Conservation (phyloP, 53 echinoderm and acorn worm species). For the Apostichopus leukothele region DNA sequence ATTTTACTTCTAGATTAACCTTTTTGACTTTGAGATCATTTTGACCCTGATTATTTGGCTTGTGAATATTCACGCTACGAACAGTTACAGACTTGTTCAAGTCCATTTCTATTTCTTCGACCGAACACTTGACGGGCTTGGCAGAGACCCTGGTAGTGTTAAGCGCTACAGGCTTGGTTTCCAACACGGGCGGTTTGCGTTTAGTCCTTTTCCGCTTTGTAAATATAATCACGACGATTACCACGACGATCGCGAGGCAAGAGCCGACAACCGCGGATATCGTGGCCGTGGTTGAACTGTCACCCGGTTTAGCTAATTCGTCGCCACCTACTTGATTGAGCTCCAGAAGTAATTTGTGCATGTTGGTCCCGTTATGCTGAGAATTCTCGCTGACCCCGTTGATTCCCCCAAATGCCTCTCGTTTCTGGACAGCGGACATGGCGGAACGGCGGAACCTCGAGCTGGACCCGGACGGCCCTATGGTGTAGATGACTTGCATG, state of each 20-base stretch:
- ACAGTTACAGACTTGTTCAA: slow-evolving; percentile 86
- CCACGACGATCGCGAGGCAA: slow-evolving; percentile 53
- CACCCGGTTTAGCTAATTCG: neutral
- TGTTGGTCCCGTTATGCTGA: slow-evolving; percentile 92
- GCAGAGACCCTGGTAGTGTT: slow-evolving; percentile 54
- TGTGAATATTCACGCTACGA: slow-evolving; percentile 82
- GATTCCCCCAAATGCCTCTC: slow-evolving; percentile 44
- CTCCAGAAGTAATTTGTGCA: slow-evolving; percentile 74
- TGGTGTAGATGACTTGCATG: slow-evolving; percentile 97
- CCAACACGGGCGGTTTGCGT: slow-evolving; percentile 32
- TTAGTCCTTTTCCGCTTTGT: slow-evolving; percentile 48
- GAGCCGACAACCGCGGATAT: slow-evolving; percentile 37
- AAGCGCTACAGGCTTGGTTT: slow-evolving; percentile 45
- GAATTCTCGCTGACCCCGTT: slow-evolving; percentile 58
- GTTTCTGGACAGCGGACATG: slow-evolving; percentile 70
- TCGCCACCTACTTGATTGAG: slow-evolving; percentile 36
- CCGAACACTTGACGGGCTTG: slow-evolving; percentile 48
- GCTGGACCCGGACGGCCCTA: slow-evolving; percentile 75
- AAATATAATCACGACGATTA: slow-evolving; percentile 52
- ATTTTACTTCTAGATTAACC: slow-evolving; percentile 90
- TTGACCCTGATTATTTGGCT: slow-evolving; percentile 70
- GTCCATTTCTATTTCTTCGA: slow-evolving; percentile 79
- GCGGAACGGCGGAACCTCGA: slow-evolving; percentile 76
- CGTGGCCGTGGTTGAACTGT: neutral
- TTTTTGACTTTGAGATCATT: slow-evolving; percentile 78